These are phyloP conservation scores for Harpagifer antarcticus DNA, from an alignment of 2,797 vertebrate species.

Conservation along the genomic window DNA sequence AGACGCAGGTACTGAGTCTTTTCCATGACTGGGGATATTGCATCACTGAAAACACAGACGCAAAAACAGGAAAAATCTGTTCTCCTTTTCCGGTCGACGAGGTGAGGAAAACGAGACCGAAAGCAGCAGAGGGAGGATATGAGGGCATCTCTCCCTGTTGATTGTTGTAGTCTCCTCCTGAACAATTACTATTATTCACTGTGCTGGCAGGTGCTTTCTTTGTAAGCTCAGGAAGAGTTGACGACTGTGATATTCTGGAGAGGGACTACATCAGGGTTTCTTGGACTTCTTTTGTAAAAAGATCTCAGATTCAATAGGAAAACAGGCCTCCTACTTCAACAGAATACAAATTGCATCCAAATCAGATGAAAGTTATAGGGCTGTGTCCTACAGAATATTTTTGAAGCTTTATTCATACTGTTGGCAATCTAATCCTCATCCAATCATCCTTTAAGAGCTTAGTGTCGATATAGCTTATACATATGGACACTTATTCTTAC, in stretches of 20 bases:
- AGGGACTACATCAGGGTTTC: neutral
- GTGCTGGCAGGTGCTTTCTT: constrained; percentile 57
- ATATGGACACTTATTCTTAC: too few species aligned
- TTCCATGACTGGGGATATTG: constrained; percentile 50
- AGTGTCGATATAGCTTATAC: too few species aligned
- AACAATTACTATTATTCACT: constrained; percentile 51
- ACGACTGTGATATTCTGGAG: neutral
- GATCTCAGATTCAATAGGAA: too few species aligned
- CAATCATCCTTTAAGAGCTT: too few species aligned
- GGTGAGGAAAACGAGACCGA: constrained; percentile 83
- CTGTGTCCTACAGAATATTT: too few species aligned
- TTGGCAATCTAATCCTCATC: too few species aligned
- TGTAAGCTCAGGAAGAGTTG: constrained; percentile 6
- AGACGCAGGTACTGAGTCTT: constrained; percentile 43
- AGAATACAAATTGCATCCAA: too few species aligned
- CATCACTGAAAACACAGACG: constrained; percentile 64
- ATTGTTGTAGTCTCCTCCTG: constrained; percentile 40
- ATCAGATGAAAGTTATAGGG: too few species aligned
- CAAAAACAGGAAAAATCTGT: constrained; percentile 92
- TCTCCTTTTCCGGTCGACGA: constrained; percentile 80
- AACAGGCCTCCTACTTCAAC: too few species aligned
- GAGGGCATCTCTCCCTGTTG: constrained; percentile 60
- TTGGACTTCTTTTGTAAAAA: too few species aligned
- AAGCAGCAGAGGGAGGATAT: constrained; percentile 71
- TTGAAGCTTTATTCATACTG: too few species aligned